Percentiles rank a stretch among this genome's conserved stretches.
These are phyloP conservation scores for Drosophila kohkoa DNA, from an alignment of 1,140 invertebrate genomes.

Conservation along the genomic window DNA sequence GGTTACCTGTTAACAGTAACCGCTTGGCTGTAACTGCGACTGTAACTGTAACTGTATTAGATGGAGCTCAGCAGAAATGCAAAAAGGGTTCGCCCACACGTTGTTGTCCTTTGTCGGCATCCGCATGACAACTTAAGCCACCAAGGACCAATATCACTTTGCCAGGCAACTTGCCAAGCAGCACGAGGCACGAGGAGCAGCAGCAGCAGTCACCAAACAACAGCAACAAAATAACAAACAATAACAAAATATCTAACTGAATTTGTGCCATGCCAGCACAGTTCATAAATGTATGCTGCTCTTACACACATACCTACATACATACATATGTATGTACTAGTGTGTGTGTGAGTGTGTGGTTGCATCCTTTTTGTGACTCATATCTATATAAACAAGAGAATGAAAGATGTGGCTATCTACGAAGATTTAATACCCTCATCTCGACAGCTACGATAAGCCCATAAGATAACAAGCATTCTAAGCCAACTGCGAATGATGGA, in stretches of 20 bases:
- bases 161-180: constrained; percentile 29
- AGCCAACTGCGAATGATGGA: not conserved
- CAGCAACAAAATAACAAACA: constrained; percentile 44
- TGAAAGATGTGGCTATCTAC: constrained; percentile 7
- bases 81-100: constrained; percentile 60
- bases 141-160: constrained; percentile 80
- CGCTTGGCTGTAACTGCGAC: not conserved
- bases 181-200: too few relatives aligned
- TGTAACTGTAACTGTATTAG: constrained; percentile 50
- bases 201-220: not conserved
- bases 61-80: constrained; percentile 41
- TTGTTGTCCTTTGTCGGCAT: constrained; percentile 43
- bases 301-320: not conserved
- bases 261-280: constrained; percentile 57
- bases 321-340: constrained; percentile 1
- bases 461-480: not conserved
- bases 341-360: constrained; percentile 30
- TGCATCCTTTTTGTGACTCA: constrained; percentile 55
- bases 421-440: constrained; percentile 14
- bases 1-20: constrained; percentile 3
- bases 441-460: constrained; percentile 10
- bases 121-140: constrained; percentile 75
- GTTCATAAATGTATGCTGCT: constrained; percentile 38
- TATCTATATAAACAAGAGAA: not conserved
- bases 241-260: constrained; percentile 64